Percentiles rank a stretch among this genome's conserved stretches.
phyloP scores from a whole-genome alignment of 2,797 vertebrate genomes.

The Tokudaia muenninki region DNA sequence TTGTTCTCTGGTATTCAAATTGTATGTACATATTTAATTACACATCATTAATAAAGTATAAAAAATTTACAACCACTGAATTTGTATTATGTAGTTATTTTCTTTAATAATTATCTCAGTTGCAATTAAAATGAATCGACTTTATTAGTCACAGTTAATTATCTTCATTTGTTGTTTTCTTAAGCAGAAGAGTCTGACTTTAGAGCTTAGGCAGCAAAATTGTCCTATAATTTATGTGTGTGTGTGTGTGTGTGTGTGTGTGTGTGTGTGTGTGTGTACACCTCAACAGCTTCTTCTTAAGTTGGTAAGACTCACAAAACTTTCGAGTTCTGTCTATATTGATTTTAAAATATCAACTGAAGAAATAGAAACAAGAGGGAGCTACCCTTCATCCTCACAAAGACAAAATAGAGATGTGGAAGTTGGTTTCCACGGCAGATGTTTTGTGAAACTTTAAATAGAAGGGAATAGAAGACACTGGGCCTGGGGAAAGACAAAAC shows the following conservation, averaged over 20 bases:
- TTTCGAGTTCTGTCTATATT: conserved; percentile 33
- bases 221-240: neutral
- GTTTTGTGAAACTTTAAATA: neutral
- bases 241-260: too few relatives aligned
- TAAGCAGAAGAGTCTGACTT: conserved; percentile 7
- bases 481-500: neutral
- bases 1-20: conserved; percentile 44
- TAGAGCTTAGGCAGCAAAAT: conserved; percentile 37
- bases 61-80: conserved; percentile 48
- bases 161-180: conserved; percentile 1
- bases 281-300: conserved; percentile 23
- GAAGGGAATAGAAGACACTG: neutral
- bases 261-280: too few relatives aligned
- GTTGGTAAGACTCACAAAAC: conserved; percentile 21
- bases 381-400: neutral
- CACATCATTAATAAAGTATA: conserved; percentile 5
- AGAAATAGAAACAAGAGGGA: conserved; percentile 41
- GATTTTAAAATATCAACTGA: conserved; percentile 32
- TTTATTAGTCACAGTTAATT: conserved; percentile 41
- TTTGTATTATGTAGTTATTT: neutral
- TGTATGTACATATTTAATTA: conserved; percentile 39
- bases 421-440: neutral
- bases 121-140: conserved; percentile 29
- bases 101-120: conserved; percentile 26
- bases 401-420: conserved; percentile 16